phyloP scores from a whole-genome alignment of 2,888 invertebrate genomes.

The Acronicta aceris region DNA sequence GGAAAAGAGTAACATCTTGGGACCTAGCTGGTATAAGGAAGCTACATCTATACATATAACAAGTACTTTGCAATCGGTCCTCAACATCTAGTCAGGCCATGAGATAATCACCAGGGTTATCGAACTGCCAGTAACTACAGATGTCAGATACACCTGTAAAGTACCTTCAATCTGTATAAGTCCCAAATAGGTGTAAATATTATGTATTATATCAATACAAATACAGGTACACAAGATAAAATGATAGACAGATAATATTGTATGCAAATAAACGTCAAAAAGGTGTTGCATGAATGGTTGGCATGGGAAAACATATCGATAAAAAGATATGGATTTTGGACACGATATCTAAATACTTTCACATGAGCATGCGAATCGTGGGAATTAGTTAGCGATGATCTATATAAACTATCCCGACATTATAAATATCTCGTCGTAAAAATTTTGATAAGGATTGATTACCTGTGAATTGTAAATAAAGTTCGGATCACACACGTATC shows the following conservation, averaged over 20 bases:
- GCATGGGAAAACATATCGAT: constrained; percentile 78
- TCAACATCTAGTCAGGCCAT: neutral
- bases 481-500: constrained; percentile 39
- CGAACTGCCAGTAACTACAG: neutral
- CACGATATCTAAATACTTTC: constrained; percentile 76
- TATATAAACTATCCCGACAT: constrained; percentile 65
- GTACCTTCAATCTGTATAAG: neutral
- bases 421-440: constrained; percentile 62
- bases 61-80: neutral
- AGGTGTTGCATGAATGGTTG: constrained; percentile 67
- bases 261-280: constrained; percentile 70
- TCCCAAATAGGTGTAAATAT: constrained; percentile 5
- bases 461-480: constrained; percentile 58
- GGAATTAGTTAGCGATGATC: constrained; percentile 74
- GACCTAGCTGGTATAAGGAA: too few species aligned
- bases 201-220: constrained; percentile 17
- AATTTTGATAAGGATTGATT: constrained; percentile 59
- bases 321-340: constrained; percentile 72
- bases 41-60: too few species aligned
- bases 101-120: neutral
- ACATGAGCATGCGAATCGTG: constrained; percentile 75
- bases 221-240: constrained; percentile 40
- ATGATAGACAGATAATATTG: constrained; percentile 59
- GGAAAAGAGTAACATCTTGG: too few species aligned
- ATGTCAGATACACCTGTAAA: constrained; percentile 9